Base-by-base conservation (phyloP, 1,140 invertebrate genomes). In the Drosophila pectinifera region DNA sequence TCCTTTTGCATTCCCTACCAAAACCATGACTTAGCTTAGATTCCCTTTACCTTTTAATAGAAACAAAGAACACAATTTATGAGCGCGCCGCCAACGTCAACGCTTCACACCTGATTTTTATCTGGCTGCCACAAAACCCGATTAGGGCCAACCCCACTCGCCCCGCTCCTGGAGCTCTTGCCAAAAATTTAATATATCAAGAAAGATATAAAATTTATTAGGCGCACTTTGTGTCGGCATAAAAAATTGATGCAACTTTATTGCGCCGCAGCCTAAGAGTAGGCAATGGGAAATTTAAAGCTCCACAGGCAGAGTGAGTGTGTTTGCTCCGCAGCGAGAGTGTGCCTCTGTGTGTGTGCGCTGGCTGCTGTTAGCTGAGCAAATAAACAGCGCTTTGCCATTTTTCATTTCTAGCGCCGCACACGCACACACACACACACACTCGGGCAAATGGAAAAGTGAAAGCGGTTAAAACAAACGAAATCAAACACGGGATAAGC, bases 391-490 rank as follows among this genome's bases (percentile, higher is more conserved):
- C 61, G 51, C 48, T 83, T 88, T 70, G 74, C 79, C 79, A 88
- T 85, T 88, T 86, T 86, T 86, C 83, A 88, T 88, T 82, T 68
- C 49, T 75, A 43, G 46, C 54, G 42, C 49, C 45, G 26, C 54
- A 46, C 46, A 22, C 49, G 38, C 55, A 48, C 36, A 16, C 14
- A 4, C 13, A n/a, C 38, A 58, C 51, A 61, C 42, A 31, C 20
- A 26, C 34, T 24, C 13, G 46, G 48, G 59, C 65, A 83, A 86
- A 88, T 83, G 78, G 75, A 61, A 86, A 86, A 88, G 72, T 83
- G 79, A 89, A 86, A 88, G 76, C 84, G 80, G 78, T 80, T 86
- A 73, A 86, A 83, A 70, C 84, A 86, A 88, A 89, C 67, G 58
- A 83, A 83, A 86, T 86, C 83, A 86, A 88, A 88, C 72, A 65